Evolutionary conservation across 2,888 invertebrate species (phyloP), one percentile per base, ranked within the genome.

Genomic region (Ormyrus pomaceus): DNA sequence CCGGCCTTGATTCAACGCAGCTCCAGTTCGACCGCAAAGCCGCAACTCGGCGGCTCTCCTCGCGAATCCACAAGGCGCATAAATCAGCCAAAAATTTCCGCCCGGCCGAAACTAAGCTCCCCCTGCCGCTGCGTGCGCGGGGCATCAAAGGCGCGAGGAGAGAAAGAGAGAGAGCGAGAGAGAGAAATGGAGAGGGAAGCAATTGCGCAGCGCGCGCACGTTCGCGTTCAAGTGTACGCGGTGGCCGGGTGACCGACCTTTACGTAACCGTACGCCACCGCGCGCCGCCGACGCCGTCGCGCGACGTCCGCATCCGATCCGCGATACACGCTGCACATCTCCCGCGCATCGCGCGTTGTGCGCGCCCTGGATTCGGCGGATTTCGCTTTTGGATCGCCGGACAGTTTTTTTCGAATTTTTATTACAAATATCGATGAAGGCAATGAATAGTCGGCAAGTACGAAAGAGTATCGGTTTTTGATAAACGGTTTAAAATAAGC

Each of bases 181-280:
- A 66, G 66, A 66, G 66, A 53, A 34, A 34, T 45, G 48, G 50
- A 65, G 64, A 66, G 34, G 34, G 51, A 53, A 13, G 11, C 3
- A 55, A 8, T 13, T 69, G 6, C 10, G 45, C 34, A 19, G 65
- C 61, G 48, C 69, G 70, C 46, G 6, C 19, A 10, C 76, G 34
- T 50, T 46, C 13, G 55, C 80, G 68, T 76, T 72, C 72, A 66
- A 76, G 72, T 72, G 71, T 72, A 59, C 68, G 80, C 82, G 86
- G 86, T 87, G 87, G 87, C 87, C 88, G 89, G 90, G 90, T 90
- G 89, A 90, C 89, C 90, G 90, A 90, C 90, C 90, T 90, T 90
- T 90, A 90, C 90, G 90, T 90, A 90, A 90, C 88, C 86, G 85
- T 84, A 83, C 85, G 86, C 86, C 87, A 87, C 87, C 88, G 81